Percentiles rank a stretch among this genome's conserved stretches.
Evolutionary conservation across 2,888 invertebrate species (phyloP).

Genomic region (Belgica antarctica): DNA sequence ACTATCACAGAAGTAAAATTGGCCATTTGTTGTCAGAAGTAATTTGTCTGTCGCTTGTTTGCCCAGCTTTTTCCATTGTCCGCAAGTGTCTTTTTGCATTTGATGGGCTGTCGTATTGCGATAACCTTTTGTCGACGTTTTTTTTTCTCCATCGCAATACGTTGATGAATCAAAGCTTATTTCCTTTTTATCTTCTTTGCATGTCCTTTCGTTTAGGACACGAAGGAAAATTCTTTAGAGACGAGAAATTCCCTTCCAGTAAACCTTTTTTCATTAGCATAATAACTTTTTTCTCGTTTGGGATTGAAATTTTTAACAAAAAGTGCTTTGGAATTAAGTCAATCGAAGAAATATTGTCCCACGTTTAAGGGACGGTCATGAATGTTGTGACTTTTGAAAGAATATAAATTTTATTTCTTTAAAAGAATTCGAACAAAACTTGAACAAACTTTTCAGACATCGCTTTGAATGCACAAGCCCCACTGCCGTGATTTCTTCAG

Average conservation of each 20-base stretch:
- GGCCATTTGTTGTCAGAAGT: not conserved
- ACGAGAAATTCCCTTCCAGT: not conserved
- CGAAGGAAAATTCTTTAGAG: not conserved
- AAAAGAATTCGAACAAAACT: no score
- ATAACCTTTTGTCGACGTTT: constrained; percentile 2
- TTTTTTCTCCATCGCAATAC: not conserved
- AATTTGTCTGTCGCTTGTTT: no score
- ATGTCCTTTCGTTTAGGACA: not conserved
- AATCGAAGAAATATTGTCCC: constrained; percentile 36
- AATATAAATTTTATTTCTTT: no score
- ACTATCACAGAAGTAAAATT: no score
- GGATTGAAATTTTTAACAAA: not conserved
- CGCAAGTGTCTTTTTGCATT: constrained; percentile 5
- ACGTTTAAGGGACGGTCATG: no score
- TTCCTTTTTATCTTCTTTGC: not conserved
- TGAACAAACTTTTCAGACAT: no score
- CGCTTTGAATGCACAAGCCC: constrained; percentile 6
- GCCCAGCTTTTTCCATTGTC: not conserved
- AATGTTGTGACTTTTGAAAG: constrained; percentile 2
- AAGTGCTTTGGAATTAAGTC: constrained; percentile 40
- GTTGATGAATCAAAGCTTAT: not conserved
- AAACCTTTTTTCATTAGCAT: constrained; percentile 25
- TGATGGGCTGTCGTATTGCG: not conserved
- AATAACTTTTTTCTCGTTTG: not conserved
- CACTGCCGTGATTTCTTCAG: not conserved